These are phyloP conservation scores for Haplochromis burtoni DNA, from an alignment of 2,113 vertebrate genomes.

Conservation along the genomic window DNA sequence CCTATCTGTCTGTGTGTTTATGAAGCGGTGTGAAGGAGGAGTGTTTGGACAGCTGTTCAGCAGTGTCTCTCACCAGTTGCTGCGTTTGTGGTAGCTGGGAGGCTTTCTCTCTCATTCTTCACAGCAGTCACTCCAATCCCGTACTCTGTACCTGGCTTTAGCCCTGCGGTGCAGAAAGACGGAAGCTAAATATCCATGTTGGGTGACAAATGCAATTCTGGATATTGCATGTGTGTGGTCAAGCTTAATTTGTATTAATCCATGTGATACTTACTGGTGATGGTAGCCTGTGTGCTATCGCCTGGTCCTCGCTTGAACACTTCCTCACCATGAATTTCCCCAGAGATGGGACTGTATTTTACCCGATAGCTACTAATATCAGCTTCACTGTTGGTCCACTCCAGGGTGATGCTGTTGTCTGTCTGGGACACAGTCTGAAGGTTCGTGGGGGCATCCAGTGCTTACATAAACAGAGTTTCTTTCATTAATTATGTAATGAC, in stretches of 20 bases:
- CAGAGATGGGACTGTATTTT: conserved; percentile 87
- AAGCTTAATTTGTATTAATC: background rate
- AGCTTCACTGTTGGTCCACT: conserved; percentile 86
- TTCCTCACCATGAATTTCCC: conserved; percentile 79
- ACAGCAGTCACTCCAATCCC: conserved; percentile 91
- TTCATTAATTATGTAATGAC: background rate
- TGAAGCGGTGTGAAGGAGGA: background rate
- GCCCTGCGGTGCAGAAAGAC: conserved; percentile 56
- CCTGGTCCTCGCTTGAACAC: conserved; percentile 74
- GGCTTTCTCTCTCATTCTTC: conserved; percentile 83
- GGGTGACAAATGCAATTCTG: background rate
- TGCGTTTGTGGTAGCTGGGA: conserved; percentile 86
- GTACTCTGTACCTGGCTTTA: conserved; percentile 90
- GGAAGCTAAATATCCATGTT: background rate
- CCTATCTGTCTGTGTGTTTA: background rate
- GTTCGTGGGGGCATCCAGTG: conserved; percentile 80
- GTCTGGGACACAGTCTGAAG: conserved; percentile 80
- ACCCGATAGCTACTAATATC: conserved; percentile 76
- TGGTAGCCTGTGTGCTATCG: conserved; percentile 73
- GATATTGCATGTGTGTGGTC: too few species aligned
- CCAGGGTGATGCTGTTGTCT: conserved; percentile 81
- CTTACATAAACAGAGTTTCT: conserved; percentile 48
- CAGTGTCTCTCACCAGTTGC: conserved; percentile 80
- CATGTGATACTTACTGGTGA: conserved; percentile 72
- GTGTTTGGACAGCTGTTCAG: conserved; percentile 7